phyloP scores from a whole-genome alignment of 2,113 vertebrate species.

The Astur gentilis region DNA sequence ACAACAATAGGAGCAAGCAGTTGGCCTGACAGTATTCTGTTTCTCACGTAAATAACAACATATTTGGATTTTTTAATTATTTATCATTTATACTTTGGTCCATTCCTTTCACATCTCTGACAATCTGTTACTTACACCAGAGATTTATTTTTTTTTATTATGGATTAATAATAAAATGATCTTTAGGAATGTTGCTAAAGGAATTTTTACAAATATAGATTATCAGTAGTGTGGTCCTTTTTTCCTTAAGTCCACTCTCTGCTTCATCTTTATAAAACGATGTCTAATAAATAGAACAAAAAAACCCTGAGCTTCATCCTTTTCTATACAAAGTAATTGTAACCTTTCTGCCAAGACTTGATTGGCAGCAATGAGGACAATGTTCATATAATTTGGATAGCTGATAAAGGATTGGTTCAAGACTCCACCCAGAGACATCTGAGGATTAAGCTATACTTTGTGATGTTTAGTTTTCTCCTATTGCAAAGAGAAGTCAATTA shows the following conservation, averaged over 20 bases:
- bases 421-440: background rate
- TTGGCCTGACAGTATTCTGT: background rate
- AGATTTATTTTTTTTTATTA: background rate
- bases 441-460: background rate
- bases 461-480: background rate
- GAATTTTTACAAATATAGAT: background rate
- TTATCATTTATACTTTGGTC: background rate
- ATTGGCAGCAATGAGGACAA: background rate
- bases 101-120: background rate
- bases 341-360: background rate
- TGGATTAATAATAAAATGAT: background rate
- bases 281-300: background rate
- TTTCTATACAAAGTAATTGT: background rate
- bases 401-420: background rate
- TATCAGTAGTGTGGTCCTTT: background rate
- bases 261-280: fast-evolving
- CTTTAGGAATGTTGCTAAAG: background rate
- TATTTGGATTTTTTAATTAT: background rate
- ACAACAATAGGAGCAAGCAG: background rate
- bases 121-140: background rate
- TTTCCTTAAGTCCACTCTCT: background rate
- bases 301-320: fast-evolving
- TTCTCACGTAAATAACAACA: background rate
- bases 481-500: background rate
- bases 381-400: background rate